Conservation (phyloP, 2,797 vertebrate species). For the Calcarius lapponicus region DNA sequence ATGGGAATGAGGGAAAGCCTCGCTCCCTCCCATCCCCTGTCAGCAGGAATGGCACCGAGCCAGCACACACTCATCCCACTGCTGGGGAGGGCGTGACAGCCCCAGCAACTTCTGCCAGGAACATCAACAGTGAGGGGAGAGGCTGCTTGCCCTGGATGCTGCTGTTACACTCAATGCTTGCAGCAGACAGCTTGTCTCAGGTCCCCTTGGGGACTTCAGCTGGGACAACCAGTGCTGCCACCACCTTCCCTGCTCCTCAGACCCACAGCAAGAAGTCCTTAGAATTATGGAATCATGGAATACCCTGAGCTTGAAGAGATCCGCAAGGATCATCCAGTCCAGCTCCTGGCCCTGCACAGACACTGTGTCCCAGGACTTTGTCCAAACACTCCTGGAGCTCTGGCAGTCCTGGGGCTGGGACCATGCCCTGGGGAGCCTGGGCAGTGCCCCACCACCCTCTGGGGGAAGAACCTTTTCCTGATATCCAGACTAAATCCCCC, state of each 20-base stretch:
- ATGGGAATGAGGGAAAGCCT: not conserved
- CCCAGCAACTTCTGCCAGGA: not conserved
- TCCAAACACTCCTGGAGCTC: rapidly evolving
- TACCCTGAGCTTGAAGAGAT: not conserved
- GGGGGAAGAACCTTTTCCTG: not conserved
- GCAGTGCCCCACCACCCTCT: not conserved
- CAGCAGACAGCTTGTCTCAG: not conserved
- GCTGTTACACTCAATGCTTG: not conserved
- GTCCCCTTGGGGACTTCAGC: not conserved
- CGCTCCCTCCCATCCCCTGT: rapidly evolving
- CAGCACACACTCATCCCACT: not conserved
- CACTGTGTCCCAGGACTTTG: rapidly evolving
- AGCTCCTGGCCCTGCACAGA: not conserved
- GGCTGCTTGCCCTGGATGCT: not conserved
- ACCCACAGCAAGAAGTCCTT: not conserved
- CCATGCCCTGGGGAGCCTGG: not conserved
- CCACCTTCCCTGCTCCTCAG: not conserved
- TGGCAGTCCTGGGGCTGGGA: not conserved
- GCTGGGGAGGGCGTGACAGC: not conserved
- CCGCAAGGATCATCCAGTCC: not conserved
- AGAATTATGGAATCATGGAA: not conserved
- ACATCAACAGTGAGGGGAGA: not conserved
- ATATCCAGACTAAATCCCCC: not conserved
- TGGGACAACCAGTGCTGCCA: not conserved
- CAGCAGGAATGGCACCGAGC: not conserved